Base-by-base conservation (phyloP, 1,140 invertebrate genomes). In the Drosophila tani region DNA sequence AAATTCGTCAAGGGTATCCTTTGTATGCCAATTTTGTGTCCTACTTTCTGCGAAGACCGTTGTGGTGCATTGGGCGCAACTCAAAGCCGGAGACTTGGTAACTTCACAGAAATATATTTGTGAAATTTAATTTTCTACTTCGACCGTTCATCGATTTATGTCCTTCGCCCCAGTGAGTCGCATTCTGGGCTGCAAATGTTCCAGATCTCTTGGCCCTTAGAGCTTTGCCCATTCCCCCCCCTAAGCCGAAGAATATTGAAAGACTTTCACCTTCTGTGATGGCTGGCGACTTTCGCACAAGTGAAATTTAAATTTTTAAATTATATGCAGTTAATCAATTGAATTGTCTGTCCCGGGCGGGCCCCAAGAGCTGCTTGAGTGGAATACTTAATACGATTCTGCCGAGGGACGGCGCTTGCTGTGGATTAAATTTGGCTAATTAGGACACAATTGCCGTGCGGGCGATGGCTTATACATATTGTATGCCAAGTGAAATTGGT, bases 261-360 rank as follows among this genome's bases (percentile, higher is more conserved):
- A 77, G 68, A 88, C 83, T 87, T 87, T 87, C 84, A 87, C 83
- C 51, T 55, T 87, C 53, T 77, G 62, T 21, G 46, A 45, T 29
- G 63, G 38, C 17, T 38, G 35, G 35, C 62, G 63, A 81, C 84
- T 88, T 88, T 88, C 84, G 76, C 84, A 67, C 85, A 68, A 87
- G 83, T 88, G 83, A 87, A 84, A 77, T 70, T 90, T 75, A 47
- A 67, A 71, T 70, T 81, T 90, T 84, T 49, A 88, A 81, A 81
- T 84, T 78, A 58, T 81, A 62, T 63, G 50, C 84, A 64, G 66
- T 75, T 75, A 66, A 88, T 83, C 84, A 83, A 77, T 78, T 83
- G 79, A 88, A 87, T 87, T 65, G 77, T 67, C 51, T 50, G 59
- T 35, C 53, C 57, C 55, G 40, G n/a, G 19, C 32, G 40, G 29